Evolutionary conservation across 2,113 vertebrate species (phyloP), one percentile per base, ranked within the genome.

Genomic region (Xenopus laevis): DNA sequence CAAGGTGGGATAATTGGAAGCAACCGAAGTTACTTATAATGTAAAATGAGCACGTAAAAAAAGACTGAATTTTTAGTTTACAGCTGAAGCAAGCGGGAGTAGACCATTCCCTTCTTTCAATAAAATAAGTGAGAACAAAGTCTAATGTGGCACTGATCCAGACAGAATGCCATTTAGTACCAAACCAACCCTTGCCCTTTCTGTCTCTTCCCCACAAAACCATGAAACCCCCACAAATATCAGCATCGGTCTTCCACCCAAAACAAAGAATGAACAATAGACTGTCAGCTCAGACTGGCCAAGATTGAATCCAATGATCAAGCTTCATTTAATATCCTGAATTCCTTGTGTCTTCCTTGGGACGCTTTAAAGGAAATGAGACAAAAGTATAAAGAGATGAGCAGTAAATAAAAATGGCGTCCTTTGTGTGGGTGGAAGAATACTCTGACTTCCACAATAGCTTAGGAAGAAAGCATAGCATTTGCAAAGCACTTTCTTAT

Each of bases 221-320:
- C 12, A 52, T 59, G 40, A 60, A 23, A 15, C 17, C 45, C 45
- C 18, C 18, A 62, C 65, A 75, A 62, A 62, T 53, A 69, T 17
- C 46, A 46, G 27, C 73, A 44, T 33, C 57, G 17, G 16, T 23
- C 65, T 47, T 59, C 50, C 47, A 20, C 55, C 17, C 65, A 46
- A 60, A 44, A 33, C 85, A 82, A 73, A 77, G 78, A 79, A 70
- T 4, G 0, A 82, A 86, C 88, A 87, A 89, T 83, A 79, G 80
- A 67, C 77, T 85, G 87, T 87, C 87, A 86, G 88, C 84, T 80
- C 55, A 84, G 86, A 89, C 90, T 87, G 83, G 84, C 57, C 52
- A 84, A 80, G 82, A 72, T 73, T 59, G 79, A 79, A 82, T 78
- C 77, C 79, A 53, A 20, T 0, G 79, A 77, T 81, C 77, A 85